A percentile compares a stretch with the other conserved stretches of the same genome.
These are phyloP conservation scores for Cistogaster globosa DNA, from an alignment of 2,888 invertebrate genomes.

Conservation along the genomic window DNA sequence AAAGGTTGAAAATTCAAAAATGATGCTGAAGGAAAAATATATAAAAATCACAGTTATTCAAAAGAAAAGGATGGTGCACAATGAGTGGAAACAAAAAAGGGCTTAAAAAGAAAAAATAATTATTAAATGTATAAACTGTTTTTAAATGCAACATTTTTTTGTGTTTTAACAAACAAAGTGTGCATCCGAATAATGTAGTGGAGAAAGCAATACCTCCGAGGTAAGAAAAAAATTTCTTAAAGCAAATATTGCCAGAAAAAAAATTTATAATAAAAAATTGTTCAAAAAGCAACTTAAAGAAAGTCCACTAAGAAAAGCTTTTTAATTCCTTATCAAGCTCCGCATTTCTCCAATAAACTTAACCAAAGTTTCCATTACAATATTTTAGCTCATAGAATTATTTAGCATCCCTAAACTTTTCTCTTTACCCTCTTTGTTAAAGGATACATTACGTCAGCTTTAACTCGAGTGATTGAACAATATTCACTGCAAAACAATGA, in stretches of 20 bases:
- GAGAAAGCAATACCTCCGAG: background rate
- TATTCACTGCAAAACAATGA: constrained; percentile 33
- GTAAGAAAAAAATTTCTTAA: background rate
- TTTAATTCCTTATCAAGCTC: no score
- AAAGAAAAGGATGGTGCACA: no score
- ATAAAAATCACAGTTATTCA: no score
- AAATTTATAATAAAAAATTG: no score
- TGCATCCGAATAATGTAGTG: background rate
- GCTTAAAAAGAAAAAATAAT: background rate
- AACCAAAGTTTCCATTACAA: no score
- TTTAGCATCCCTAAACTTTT: background rate
- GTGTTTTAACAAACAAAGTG: constrained; percentile 1
- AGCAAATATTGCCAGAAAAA: background rate
- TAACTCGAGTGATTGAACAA: constrained; percentile 49
- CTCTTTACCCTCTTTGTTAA: background rate
- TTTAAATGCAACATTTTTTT: background rate
- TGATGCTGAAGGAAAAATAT: background rate
- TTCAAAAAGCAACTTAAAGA: background rate
- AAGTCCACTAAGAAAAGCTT: background rate
- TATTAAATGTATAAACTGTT: constrained; percentile 34
- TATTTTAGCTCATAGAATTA: no score
- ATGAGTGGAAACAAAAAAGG: background rate
- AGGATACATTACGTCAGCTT: constrained; percentile 17
- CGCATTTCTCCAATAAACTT: no score
- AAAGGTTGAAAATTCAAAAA: constrained; percentile 46